A percentile compares a stretch with the other conserved stretches of the same genome.
phyloP scores from a whole-genome alignment of 2,888 invertebrate genomes.

The Pilophorus perplexus region DNA sequence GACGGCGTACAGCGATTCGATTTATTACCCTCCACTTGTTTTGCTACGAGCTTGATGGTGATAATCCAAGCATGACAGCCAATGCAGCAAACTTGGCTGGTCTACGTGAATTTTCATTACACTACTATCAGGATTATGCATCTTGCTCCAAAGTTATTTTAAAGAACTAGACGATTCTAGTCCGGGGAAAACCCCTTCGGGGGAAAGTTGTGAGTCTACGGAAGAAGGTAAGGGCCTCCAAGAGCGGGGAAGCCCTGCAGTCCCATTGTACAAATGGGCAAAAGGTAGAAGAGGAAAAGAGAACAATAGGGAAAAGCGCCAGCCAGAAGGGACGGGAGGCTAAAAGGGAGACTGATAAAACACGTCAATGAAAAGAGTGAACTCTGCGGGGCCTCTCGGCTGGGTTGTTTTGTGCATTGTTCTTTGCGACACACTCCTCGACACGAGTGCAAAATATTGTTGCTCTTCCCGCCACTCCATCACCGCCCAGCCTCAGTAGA shows the following conservation, averaged over 20 bases:
- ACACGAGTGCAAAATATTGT: neutral
- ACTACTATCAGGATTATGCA: no score
- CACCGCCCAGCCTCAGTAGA: neutral
- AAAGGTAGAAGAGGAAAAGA: neutral
- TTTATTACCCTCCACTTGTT: no score
- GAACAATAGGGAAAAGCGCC: neutral
- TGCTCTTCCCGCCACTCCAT: neutral
- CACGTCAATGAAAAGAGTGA: neutral
- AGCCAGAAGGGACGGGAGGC: neutral
- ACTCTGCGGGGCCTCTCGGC: neutral
- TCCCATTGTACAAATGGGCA: neutral
- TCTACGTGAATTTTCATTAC: no score
- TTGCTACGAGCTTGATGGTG: no score
- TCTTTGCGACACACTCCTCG: neutral
- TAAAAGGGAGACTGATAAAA: neutral
- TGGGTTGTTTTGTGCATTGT: neutral
- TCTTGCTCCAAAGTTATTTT: no score
- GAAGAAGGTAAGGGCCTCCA: no score
- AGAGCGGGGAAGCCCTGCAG: neutral
- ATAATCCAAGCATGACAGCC: no score
- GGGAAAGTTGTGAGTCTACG: no score
- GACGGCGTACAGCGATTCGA: no score
- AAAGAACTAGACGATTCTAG: no score
- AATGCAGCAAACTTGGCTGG: no score
- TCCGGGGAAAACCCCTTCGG: no score